A percentile compares a stretch with the other conserved stretches of the same genome.
Evolutionary conservation across 2,797 vertebrate species (phyloP).

Genomic region (Meriones psammophilus): DNA sequence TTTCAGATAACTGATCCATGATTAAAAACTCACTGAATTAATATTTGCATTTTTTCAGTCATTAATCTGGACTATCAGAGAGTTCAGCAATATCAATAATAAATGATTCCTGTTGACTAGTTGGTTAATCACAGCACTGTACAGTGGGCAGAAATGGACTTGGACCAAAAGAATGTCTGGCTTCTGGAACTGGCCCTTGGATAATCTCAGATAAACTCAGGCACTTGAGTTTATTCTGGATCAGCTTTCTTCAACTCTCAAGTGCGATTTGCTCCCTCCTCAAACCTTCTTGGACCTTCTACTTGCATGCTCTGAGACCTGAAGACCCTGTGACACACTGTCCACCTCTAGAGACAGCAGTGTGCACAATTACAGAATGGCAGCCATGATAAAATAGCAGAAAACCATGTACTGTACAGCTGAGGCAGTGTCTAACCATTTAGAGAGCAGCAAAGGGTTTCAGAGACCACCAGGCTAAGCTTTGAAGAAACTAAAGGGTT

Average conservation of each 20-base stretch:
- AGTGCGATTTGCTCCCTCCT: conserved; percentile 35
- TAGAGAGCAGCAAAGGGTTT: not conserved
- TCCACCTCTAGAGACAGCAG: not conserved
- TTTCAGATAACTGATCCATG: conserved; percentile 27
- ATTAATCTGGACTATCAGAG: not conserved
- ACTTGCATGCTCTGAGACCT: conserved; percentile 33
- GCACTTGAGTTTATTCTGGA: conserved; percentile 2
- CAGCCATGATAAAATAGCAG: not conserved
- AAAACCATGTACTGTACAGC: not conserved
- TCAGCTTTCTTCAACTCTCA: conserved; percentile 40
- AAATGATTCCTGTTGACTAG: conserved; percentile 7
- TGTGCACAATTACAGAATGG: not conserved
- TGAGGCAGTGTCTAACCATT: not conserved
- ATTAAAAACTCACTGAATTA: conserved; percentile 36
- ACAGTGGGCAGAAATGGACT: not conserved
- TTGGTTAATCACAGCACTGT: not conserved
- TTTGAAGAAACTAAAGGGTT: conserved; percentile 27
- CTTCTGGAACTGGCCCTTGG: conserved; percentile 32
- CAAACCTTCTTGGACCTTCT: conserved; percentile 37
- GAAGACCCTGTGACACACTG: conserved; percentile 2
- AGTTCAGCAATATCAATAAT: not conserved
- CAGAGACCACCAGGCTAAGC: not conserved
- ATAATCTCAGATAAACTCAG: not conserved
- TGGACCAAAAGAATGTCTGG: conserved; percentile 5
- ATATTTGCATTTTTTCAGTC: conserved; percentile 16